A percentile compares a stretch with the other conserved stretches of the same genome.
phyloP scores from a whole-genome alignment of 2,888 invertebrate genomes.

The Meta bourneti region DNA sequence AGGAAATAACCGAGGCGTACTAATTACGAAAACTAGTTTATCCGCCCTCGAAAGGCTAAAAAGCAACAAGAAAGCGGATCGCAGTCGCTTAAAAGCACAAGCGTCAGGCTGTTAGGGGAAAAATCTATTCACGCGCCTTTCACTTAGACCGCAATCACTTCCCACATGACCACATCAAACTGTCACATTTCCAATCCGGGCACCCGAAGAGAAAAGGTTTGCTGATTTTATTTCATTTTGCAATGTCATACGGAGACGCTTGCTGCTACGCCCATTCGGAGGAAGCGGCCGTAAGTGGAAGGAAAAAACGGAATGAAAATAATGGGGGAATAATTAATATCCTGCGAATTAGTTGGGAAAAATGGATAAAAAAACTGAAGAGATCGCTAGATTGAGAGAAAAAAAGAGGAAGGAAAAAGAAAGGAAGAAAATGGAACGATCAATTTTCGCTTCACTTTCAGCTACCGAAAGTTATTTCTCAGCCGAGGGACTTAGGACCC shows the following conservation, averaged over 20 bases:
- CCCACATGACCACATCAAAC: slow-evolving; percentile 34
- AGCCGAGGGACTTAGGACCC: slow-evolving; percentile 5
- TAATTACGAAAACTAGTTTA: slow-evolving; percentile 65
- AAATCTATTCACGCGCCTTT: slow-evolving; percentile 10
- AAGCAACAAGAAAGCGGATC: slow-evolving; percentile 2
- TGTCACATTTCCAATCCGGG: slow-evolving; percentile 28
- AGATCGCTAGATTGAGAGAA: slow-evolving; percentile 4
- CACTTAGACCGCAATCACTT: slow-evolving; percentile 1
- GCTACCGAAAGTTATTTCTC: slow-evolving; percentile 41
- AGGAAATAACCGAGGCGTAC: slow-evolving; percentile 24
- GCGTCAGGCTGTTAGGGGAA: neutral
- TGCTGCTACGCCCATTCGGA: neutral
- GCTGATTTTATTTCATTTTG: slow-evolving; percentile 22
- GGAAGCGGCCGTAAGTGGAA: neutral
- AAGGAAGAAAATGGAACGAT: slow-evolving; percentile 23
- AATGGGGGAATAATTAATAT: slow-evolving; percentile 36
- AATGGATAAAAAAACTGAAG: slow-evolving; percentile 9
- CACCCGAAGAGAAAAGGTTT: neutral
- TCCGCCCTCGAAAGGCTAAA: slow-evolving; percentile 57
- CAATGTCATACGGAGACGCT: slow-evolving; percentile 8
- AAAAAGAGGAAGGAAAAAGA: no score
- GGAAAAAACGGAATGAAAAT: slow-evolving; percentile 1
- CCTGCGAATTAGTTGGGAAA: slow-evolving; percentile 16
- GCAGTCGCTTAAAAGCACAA: neutral
- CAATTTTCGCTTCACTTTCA: slow-evolving; percentile 36